Evolutionary conservation across 2,888 invertebrate species (phyloP).

Genomic region (Sphecodes monilicornis): DNA sequence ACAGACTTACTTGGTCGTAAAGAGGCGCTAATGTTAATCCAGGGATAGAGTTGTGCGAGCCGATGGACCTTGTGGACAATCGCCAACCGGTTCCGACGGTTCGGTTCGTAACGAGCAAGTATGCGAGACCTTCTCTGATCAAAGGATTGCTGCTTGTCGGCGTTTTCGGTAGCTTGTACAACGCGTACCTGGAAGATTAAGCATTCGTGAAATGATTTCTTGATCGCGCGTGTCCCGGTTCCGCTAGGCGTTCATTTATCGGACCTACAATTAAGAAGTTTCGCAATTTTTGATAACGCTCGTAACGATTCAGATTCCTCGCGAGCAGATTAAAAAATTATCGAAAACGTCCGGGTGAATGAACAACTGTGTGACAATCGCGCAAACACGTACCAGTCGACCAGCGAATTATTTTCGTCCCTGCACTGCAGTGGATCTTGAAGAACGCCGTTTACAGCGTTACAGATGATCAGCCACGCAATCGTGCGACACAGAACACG

Average conservation of each 20-base stretch:
- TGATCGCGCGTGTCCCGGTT: not conserved
- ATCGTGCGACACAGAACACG: constrained; percentile 8
- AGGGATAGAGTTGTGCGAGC: constrained; percentile 88
- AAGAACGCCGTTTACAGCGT: not conserved
- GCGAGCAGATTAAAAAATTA: not conserved
- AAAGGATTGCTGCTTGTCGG: constrained; percentile 85
- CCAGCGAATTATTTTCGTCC: constrained; percentile 88
- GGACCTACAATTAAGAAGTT: not conserved
- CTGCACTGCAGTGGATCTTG: constrained; percentile 80
- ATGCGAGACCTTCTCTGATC: constrained; percentile 88
- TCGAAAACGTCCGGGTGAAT: not conserved
- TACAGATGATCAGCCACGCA: constrained; percentile 23
- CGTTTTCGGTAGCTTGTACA: constrained; percentile 92
- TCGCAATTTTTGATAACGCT: not conserved
- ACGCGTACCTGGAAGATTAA: constrained; percentile 89
- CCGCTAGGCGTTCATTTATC: not conserved
- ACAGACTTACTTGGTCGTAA: constrained; percentile 83
- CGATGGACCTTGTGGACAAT: constrained; percentile 88
- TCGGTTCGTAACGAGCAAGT: constrained; percentile 89
- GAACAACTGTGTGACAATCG: not conserved
- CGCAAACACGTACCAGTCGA: constrained; percentile 88
- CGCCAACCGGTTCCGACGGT: constrained; percentile 88
- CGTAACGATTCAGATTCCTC: not conserved
- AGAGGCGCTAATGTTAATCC: constrained; percentile 88
- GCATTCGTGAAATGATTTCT: not conserved